Base-by-base conservation (phyloP, 1,140 invertebrate genomes). In the Papilio polyxenes region DNA sequence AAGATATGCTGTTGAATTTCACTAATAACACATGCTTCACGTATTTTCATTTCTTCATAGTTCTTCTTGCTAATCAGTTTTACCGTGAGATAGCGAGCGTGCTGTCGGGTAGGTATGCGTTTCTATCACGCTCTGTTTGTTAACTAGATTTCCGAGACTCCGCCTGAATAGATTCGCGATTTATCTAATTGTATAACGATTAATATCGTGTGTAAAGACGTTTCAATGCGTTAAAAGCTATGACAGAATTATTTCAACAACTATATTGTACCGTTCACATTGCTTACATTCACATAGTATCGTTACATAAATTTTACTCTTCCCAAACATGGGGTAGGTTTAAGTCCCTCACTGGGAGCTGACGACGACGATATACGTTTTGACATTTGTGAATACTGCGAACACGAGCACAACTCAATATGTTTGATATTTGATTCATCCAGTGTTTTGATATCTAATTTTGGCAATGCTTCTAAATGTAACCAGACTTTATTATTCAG, bases 81-180 rank as follows among this genome's bases (percentile, higher is more conserved):
- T 59, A 59, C 56, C 56, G 56, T 59, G 56, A 59, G 56, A 59
- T 17, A 59, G 17, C 23, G 31, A 20, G 15, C 40, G 81, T 83
- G 75, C 72, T 85, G 84, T 84, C 23, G 86, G 40, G 37, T 51
- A 72, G 84, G 87, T 86, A 89, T 89, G 87, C 87, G 87, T 89
- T 89, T 89, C 87, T 87, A 82, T 7, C 83, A 85, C 79, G 87
- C 84, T 89, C 87, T 86, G 85, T 44, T 89, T 89, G 37, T n/a
- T 62, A 85, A 80, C 72, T 85, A 69, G 84, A 81, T 77, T 86
- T 85, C 83, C 85, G 84, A 56, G 49, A 79, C 76, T 62, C 40
- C 65, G 31, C 49, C 20, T 72, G 81, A 77, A 82, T 82, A 82
- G 77, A 40, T 44, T 53, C 13, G 31, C 75, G 13, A 31, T 53